Base-by-base conservation (phyloP, 1,140 invertebrate species). In the Drosophila azteca region DNA sequence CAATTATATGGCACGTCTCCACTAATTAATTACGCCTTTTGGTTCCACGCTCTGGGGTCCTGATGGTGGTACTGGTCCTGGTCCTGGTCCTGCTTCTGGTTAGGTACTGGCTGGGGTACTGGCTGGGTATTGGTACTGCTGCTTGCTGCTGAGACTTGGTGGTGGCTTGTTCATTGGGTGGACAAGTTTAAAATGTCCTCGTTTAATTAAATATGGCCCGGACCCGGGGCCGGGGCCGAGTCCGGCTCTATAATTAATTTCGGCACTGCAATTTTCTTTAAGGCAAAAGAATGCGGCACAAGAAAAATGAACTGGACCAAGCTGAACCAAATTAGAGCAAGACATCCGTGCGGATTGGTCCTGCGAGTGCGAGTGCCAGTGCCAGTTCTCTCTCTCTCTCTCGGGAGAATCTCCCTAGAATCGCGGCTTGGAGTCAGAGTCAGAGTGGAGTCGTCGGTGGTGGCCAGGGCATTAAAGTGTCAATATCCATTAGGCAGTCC, bases 11-110 rank as follows among this genome's bases (percentile, higher is more conserved):
- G 82, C 81, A 85, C 81, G 81, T 85, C 82, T 79, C 70, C 59
- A 88, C 83, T 87, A 87, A 87, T 87, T 87, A 87, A 87, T 87
- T 87, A 88, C 82, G 82, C 83, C 82, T 87, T 85, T 87, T 88
- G 74, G 78, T 41, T 79, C 63, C 63, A 71, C 69, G 65, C 66
- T 68, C 61, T 69, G 41, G 51, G 64, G 11, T 13, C 35, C 35
- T 39, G 35, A 51, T 26, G 66, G 50, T 49, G 17, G 44, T 26
- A 20, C 24, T 5, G 31, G 49, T 64, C n/a, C 39, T 62, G 17
- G 17, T 20, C 17, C 1, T 20, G 17, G 17, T 20, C 17, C 17
- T 20, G 17, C 0, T 20, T 20, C 17, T 20, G 17, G 17, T 20
- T 20, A 20, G 17, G 17, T 20, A 20, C 1, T 20, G 17, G 17